Conservation (phyloP, 2,797 vertebrate species). For the Mormyrops attenuatus region DNA sequence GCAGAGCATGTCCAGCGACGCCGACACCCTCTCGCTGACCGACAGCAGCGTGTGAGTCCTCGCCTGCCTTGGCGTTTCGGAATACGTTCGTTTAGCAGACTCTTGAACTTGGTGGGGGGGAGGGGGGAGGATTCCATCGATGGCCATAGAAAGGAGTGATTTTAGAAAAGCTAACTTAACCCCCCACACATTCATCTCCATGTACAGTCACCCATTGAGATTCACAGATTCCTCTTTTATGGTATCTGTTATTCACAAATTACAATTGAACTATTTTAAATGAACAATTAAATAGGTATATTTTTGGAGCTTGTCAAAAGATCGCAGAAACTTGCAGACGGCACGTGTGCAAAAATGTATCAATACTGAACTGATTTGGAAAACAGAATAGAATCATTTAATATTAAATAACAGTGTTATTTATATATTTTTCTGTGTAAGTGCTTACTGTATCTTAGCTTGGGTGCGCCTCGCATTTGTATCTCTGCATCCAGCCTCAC, state of each 20-base stretch:
- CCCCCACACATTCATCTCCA: not conserved
- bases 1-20: slow-evolving; percentile 97
- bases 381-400: not conserved
- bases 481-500: not conserved
- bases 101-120: not conserved
- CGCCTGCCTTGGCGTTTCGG: not conserved
- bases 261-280: not conserved
- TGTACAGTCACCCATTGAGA: not conserved
- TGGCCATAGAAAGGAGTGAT: not conserved
- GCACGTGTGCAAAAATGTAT: not conserved
- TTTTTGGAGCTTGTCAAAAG: not conserved
- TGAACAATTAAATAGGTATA: not conserved
- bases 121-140: too few species aligned
- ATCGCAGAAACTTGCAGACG: not conserved
- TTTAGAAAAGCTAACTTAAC: not conserved
- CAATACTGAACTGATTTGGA: not conserved
- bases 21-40: slow-evolving; percentile 87
- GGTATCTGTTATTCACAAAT: not conserved
- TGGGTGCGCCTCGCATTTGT: not conserved
- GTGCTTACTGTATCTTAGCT: not conserved
- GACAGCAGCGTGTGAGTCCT: slow-evolving; percentile 92
- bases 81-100: not conserved
- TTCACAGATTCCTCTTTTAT: not conserved
- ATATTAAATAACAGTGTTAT: not conserved
- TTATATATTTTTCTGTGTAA: not conserved